phyloP scores from a whole-genome alignment of 2,888 invertebrate genomes.

The Phengaris alcon region DNA sequence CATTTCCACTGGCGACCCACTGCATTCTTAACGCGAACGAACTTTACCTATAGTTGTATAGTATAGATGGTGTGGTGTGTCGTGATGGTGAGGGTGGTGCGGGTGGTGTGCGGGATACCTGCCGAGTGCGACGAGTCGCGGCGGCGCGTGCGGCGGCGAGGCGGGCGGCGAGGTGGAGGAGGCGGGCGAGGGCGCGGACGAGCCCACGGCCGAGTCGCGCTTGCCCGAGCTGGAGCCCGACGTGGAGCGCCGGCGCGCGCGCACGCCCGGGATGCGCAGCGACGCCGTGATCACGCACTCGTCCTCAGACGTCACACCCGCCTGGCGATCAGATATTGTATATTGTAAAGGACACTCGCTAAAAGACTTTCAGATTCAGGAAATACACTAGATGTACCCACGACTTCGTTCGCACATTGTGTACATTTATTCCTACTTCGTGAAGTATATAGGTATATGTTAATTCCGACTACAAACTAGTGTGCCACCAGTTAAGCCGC shows the following conservation, averaged over 20 bases:
- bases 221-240: conserved; percentile 59
- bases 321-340: conserved; percentile 49
- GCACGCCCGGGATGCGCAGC: conserved; percentile 85
- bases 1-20: no score
- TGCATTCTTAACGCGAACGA: no score
- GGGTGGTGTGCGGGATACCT: conserved; percentile 31
- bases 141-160: conserved; percentile 62
- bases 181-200: conserved; percentile 55
- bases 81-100: not conserved
- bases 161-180: conserved; percentile 53
- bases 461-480: no score
- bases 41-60: no score
- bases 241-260: conserved; percentile 69
- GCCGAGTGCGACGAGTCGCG: conserved; percentile 57
- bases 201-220: conserved; percentile 83
- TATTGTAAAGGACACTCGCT: not conserved
- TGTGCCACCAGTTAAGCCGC: no score
- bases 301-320: conserved; percentile 81
- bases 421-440: no score
- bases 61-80: no score
- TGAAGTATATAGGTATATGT: no score
- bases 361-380: no score
- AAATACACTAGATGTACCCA: no score
- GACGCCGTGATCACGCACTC: conserved; percentile 88
- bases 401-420: no score